Conservation (phyloP, 2,797 vertebrate species). For the Peromyscus eremicus region DNA sequence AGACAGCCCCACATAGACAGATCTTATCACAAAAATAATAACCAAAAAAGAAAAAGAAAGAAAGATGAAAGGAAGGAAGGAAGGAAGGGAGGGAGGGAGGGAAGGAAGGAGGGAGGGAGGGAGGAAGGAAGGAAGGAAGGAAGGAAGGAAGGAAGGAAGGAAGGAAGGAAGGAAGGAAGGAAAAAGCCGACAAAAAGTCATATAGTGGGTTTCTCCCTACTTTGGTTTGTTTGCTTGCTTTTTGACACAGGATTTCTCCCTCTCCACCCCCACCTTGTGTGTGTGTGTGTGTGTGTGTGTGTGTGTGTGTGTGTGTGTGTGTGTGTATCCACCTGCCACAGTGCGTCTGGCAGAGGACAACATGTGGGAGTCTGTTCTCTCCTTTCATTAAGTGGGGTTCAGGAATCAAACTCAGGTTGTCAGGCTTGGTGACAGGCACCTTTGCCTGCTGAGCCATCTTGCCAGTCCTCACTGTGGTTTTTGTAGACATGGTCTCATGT, state of each 20-base stretch:
- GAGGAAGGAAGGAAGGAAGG: background rate
- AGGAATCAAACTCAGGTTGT: background rate
- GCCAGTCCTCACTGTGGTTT: background rate
- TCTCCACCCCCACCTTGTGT: background rate
- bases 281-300: background rate
- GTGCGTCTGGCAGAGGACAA: background rate
- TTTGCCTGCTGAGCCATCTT: background rate
- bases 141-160: background rate
- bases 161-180: background rate
- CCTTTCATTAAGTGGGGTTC: background rate
- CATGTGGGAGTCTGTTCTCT: background rate
- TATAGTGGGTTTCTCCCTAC: background rate
- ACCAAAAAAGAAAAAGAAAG: background rate
- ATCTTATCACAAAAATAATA: background rate
- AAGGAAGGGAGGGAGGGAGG: accelerated
- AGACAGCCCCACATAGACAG: background rate
- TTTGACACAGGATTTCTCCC: background rate
- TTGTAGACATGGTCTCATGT: background rate
- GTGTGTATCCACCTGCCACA: background rate
- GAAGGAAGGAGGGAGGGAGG: background rate
- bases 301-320: background rate
- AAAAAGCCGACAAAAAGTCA: background rate
- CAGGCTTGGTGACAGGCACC: background rate
- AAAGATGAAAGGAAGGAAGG: background rate
- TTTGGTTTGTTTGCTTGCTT: background rate